Conservation (phyloP, 2,113 vertebrate species). For the Mixornis gularis region DNA sequence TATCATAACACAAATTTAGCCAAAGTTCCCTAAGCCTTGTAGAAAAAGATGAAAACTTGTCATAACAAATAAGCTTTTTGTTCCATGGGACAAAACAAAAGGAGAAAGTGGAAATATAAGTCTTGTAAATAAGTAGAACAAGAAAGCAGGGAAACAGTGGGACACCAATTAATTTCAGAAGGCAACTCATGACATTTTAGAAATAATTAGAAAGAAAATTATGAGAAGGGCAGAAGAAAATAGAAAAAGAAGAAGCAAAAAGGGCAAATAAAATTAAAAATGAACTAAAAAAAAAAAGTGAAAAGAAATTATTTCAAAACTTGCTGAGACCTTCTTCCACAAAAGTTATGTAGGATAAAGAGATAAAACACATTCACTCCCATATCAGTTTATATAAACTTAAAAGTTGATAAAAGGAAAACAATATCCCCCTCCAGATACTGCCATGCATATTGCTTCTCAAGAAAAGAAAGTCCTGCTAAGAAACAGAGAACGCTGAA, state of each 20-base stretch:
- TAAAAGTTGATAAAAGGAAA: background rate
- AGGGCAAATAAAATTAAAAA: background rate
- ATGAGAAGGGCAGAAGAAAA: background rate
- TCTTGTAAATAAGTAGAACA: background rate
- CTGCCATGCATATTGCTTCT: background rate
- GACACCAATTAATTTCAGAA: background rate
- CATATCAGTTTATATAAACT: background rate
- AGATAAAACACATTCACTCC: background rate
- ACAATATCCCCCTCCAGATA: fast-evolving
- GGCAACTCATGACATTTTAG: background rate
- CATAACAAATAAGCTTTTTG: background rate
- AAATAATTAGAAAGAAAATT: conserved; percentile 13
- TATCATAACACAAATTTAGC: background rate
- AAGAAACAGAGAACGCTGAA: background rate
- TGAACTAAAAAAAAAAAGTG: background rate
- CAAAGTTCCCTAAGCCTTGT: background rate
- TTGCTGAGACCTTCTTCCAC: background rate
- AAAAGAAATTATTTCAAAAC: background rate
- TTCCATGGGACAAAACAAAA: background rate
- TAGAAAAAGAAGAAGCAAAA: background rate
- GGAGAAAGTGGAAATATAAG: background rate
- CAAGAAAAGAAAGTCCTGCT: background rate
- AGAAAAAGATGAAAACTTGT: background rate
- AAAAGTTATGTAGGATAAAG: background rate
- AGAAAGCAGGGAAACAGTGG: background rate